Conservation (phyloP, 2,113 vertebrate species). For the Notechis scutatus region DNA sequence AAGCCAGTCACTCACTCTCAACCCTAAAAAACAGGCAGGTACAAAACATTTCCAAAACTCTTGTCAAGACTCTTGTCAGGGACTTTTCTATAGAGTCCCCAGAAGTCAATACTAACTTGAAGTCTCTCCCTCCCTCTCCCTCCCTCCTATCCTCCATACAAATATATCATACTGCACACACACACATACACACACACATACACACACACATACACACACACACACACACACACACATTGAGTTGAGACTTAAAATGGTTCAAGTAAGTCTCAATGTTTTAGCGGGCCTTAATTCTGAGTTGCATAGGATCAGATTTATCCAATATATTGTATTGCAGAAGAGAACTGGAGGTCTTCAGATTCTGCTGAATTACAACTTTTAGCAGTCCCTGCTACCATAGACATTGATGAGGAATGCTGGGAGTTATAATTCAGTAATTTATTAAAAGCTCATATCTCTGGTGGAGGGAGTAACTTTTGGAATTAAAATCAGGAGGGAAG, state of each 20-base stretch:
- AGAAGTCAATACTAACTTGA: background rate
- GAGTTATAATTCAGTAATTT: background rate
- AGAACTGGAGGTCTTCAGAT: background rate
- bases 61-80: background rate
- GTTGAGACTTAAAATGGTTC: background rate
- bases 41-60: background rate
- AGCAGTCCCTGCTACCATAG: background rate
- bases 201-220: too few relatives aligned
- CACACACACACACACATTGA: background rate
- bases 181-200: too few relatives aligned
- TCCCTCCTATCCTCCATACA: too few relatives aligned
- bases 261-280: background rate
- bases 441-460: background rate
- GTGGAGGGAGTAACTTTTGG: background rate
- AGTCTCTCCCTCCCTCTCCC: accelerated
- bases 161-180: background rate
- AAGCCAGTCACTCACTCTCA: background rate
- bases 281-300: background rate
- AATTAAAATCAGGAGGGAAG: background rate
- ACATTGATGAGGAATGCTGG: background rate
- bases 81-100: background rate
- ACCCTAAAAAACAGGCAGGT: background rate
- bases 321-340: background rate
- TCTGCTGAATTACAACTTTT: background rate
- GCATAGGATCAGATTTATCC: background rate